Evolutionary conservation across 2,888 invertebrate genomes (phyloP), one percentile per base, ranked within the genome.

Genomic region (Odontothrips loti): DNA sequence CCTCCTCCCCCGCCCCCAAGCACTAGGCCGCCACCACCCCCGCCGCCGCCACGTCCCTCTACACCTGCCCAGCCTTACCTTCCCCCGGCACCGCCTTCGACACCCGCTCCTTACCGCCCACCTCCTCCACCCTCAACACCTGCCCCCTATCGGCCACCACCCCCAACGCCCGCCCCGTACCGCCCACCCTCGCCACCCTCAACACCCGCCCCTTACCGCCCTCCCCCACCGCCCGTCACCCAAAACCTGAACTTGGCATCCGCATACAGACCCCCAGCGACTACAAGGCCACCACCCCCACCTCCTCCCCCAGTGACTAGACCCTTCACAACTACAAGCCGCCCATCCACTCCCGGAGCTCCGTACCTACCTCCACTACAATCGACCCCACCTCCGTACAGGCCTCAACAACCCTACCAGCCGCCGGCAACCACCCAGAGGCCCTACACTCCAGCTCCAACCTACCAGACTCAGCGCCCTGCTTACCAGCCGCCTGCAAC

Each of bases 391-490:
- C 3, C 34, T 43, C 34, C 17, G 58, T 58, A 58, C 58, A 58
- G 15, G 58, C 58, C 58, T 58, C 68, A 75, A 12, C 68, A 11
- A 0, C 68, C 68, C 10, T 75, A 75, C 68, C 27, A 75, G 12
- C 68, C 68, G 9, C 68, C 68, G 0, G 10, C 9, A 27, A 75
- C 68, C 27, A 75, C 68, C 12, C 68, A 75, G 68, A n/a, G 68
- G 10, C 68, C 68, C 0, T 75, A 75, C 68, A 75, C 68, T 27
- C 68, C 68, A 0, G 68, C 68, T 3, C 68, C 68, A 0, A 27
- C 68, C 23, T 58, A 75, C 68, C 68, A 75, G 27, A 75, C 68
- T 1, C 68, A 75, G 68, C 68, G 68, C 27, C 68, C 68, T 10
- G 68, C 68, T 2, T 75, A 75, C 68, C 68, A 75, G 68, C 68